phyloP scores from a whole-genome alignment of 2,113 vertebrate genomes.

The Phocoena phocoena region DNA sequence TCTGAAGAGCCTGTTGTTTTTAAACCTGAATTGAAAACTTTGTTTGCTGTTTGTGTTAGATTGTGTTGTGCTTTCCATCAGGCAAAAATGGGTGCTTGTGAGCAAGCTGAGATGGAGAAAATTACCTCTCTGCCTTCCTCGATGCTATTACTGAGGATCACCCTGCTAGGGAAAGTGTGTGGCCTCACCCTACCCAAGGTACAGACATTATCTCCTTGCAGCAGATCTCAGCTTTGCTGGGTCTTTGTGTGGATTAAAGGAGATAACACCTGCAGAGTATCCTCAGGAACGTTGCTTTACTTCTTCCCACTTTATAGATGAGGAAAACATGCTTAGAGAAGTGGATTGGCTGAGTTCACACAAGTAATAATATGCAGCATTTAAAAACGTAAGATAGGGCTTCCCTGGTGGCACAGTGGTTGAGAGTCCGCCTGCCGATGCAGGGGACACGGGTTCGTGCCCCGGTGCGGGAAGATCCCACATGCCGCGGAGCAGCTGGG shows the following conservation, averaged over 20 bases:
- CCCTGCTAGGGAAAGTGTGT: background rate
- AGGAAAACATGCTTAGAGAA: background rate
- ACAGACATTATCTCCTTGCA: background rate
- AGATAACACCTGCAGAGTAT: background rate
- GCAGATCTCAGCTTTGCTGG: background rate
- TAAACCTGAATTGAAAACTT: background rate
- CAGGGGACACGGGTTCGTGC: no score
- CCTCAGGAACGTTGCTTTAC: background rate
- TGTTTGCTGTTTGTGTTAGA: background rate
- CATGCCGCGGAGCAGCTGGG: no score
- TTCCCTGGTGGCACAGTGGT: no score
- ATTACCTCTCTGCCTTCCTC: background rate
- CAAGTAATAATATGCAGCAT: background rate
- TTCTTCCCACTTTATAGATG: background rate
- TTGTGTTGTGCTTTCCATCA: background rate
- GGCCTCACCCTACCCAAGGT: background rate
- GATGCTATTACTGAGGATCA: background rate
- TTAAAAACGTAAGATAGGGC: background rate
- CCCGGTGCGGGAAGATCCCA: no score
- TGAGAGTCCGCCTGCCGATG: no score
- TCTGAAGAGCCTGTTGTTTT: background rate
- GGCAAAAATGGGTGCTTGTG: background rate
- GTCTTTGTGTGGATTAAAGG: background rate
- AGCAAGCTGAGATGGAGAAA: background rate
- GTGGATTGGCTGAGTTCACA: background rate